Evolutionary conservation across 2,797 vertebrate species (phyloP).

Genomic region (Pogoniulus pusillus): DNA sequence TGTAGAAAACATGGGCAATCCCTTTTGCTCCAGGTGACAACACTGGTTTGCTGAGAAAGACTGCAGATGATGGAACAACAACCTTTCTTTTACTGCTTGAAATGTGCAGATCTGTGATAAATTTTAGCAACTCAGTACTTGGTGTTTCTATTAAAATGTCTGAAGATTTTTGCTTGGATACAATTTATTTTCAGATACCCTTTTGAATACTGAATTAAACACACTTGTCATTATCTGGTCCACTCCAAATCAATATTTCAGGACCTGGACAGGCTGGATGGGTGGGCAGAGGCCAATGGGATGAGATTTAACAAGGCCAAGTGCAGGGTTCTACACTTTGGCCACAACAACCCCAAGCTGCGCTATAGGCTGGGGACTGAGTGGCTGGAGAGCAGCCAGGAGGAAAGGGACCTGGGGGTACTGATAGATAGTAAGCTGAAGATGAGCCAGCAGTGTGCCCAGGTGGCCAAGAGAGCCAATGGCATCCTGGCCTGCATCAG

Average conservation of each 20-base stretch:
- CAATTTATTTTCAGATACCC: background rate
- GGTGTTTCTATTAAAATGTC: background rate
- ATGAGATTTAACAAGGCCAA: too few relatives aligned
- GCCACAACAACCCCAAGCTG: too few relatives aligned
- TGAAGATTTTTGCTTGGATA: background rate
- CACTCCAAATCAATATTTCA: background rate
- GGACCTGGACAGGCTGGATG: too few relatives aligned
- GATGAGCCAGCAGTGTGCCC: too few relatives aligned
- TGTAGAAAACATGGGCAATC: background rate
- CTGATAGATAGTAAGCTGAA: too few relatives aligned
- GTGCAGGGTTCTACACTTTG: too few relatives aligned
- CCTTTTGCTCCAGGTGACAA: background rate
- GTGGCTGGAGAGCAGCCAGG: too few relatives aligned
- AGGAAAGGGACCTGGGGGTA: too few relatives aligned
- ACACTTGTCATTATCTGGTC: background rate
- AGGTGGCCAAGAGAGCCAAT: too few relatives aligned
- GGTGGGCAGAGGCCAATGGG: too few relatives aligned
- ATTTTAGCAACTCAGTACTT: background rate
- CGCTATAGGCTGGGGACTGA: too few relatives aligned
- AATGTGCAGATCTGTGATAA: background rate
- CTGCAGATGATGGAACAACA: background rate
- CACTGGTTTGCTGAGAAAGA: background rate
- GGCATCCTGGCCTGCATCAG: too few relatives aligned
- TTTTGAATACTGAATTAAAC: background rate
- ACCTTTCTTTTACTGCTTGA: background rate